A percentile compares a stretch with the other conserved stretches of the same genome.
Evolutionary conservation across 2,113 vertebrate genomes (phyloP).

Genomic region (Thamnaconus septentrionalis): DNA sequence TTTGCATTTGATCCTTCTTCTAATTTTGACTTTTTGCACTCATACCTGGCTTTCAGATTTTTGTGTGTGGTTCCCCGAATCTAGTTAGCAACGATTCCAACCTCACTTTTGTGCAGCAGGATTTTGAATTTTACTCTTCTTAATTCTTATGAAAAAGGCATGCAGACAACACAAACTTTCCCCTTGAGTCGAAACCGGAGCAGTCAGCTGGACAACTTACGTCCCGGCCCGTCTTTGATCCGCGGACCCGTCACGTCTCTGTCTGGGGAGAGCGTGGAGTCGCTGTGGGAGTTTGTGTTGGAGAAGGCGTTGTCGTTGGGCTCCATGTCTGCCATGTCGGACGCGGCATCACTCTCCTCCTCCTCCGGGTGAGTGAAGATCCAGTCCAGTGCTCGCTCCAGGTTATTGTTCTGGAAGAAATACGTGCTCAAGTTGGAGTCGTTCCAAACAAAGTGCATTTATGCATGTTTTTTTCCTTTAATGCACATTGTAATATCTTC

Average conservation of each 20-base stretch:
- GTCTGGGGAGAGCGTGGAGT: constrained; percentile 86
- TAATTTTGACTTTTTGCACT: too few relatives aligned
- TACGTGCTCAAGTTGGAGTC: not conserved
- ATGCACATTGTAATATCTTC: too few relatives aligned
- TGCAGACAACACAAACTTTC: too few relatives aligned
- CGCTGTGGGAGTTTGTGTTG: constrained; percentile 82
- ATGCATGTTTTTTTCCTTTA: too few relatives aligned
- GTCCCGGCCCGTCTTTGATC: constrained; percentile 92
- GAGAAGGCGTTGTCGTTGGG: constrained; percentile 82
- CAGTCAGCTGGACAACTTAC: constrained; percentile 77
- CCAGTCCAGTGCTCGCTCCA: constrained; percentile 95
- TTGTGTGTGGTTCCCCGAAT: too few relatives aligned
- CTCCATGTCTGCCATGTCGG: constrained; percentile 81
- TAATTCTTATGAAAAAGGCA: too few relatives aligned
- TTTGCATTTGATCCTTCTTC: too few relatives aligned
- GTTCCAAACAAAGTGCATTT: too few relatives aligned
- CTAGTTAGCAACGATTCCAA: too few relatives aligned
- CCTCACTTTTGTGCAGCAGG: too few relatives aligned
- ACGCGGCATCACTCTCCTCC: constrained; percentile 81
- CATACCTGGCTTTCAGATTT: too few relatives aligned
- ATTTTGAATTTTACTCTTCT: too few relatives aligned
- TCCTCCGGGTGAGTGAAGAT: constrained; percentile 92
- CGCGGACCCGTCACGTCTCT: constrained; percentile 82
- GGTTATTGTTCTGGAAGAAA: constrained; percentile 86
- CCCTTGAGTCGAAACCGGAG: not conserved